Base-by-base conservation (phyloP, 2,113 vertebrate genomes). In the Ceyx margarethae region DNA sequence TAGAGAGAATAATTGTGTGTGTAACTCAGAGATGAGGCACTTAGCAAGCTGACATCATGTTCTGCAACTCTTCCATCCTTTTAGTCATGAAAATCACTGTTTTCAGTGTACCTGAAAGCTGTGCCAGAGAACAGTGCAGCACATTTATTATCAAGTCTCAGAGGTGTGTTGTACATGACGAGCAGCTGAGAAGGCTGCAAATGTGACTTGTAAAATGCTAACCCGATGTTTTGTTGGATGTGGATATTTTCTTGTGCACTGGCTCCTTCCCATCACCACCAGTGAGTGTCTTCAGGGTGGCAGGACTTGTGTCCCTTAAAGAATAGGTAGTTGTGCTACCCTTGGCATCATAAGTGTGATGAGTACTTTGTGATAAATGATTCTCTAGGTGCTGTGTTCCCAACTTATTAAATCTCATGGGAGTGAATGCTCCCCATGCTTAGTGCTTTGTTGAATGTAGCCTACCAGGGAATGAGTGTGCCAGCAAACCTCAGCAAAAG, bases 11-110 rank as follows among this genome's bases (percentile, higher is more conserved):
- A 93, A 96, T 66, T 80, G 74, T 67, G 69, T 69, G 54, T 91
- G 53, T 54, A 43, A 62, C 66, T 69, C 65, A 20, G 54, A 82
- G 54, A 67, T 65, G 91, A 89, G 60, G 67, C 74, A 92, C 74
- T 93, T 91, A 87, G 82, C 81, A 76, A 91, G 82, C 85, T 94
- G 92, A 77, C 67, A 80, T 77, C 56, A 18, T 77, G 71, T 94
- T 96, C 94, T 94, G 80, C 81, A 94, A 23, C 71, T 72, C 57
- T 77, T 58, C 85, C 48, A 61, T 73, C 74, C 77, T 31, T 89
- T 90, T 67, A 90, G 82, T 43, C 67, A 80, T 46, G 76, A 58
- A 91, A 91, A 87, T 54, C 85, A 75, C 71, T 90, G 71, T 46
- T 96, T 85, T 74, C 73, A 20, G 53, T 31, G 75, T 43, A 35